Conservation (phyloP, 2,797 vertebrate genomes). For the Thaleichthys pacificus region DNA sequence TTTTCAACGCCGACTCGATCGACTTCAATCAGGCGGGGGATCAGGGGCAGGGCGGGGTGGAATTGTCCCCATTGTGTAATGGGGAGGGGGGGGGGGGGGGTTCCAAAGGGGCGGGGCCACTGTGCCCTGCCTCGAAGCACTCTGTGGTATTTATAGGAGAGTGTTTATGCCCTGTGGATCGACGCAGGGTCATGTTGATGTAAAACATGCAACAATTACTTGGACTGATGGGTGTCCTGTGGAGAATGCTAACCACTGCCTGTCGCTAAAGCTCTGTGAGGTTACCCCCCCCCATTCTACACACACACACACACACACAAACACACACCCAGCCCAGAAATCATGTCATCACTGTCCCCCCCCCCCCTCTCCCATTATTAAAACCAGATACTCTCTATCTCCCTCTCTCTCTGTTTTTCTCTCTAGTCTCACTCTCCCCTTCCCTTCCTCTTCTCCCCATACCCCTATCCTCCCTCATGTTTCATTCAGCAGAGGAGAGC, state of each 20-base stretch:
- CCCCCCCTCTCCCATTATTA: neutral
- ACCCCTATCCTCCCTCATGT: constrained; percentile 55
- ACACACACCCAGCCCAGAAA: too few species aligned
- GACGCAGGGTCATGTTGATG: constrained; percentile 60
- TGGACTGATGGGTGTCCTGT: constrained; percentile 54
- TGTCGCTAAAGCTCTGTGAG: constrained; percentile 40
- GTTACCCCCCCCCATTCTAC: constrained; percentile 31
- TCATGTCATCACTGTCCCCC: constrained; percentile 32
- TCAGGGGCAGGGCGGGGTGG: constrained; percentile 29
- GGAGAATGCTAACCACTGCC: constrained; percentile 64
- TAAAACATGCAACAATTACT: constrained; percentile 75
- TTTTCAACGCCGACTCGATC: constrained; percentile 52
- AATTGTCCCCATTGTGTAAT: constrained; percentile 52
- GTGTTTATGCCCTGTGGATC: constrained; percentile 37
- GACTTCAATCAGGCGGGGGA: constrained; percentile 58
- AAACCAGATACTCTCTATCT: neutral
- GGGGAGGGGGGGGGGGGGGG: constrained; percentile 17
- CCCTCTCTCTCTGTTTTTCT: constrained; percentile 14
- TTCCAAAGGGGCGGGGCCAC: neutral
- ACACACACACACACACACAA: constrained; percentile 27
- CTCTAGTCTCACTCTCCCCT: constrained; percentile 6
- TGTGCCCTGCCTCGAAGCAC: constrained; percentile 13
- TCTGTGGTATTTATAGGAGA: constrained; percentile 33
- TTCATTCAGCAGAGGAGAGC: constrained; percentile 65
- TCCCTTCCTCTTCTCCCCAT: constrained; percentile 29